A percentile compares a stretch with the other conserved stretches of the same genome.
These are phyloP conservation scores for Corynorhinus townsendii DNA, from an alignment of 2,113 vertebrate species.

Conservation along the genomic window DNA sequence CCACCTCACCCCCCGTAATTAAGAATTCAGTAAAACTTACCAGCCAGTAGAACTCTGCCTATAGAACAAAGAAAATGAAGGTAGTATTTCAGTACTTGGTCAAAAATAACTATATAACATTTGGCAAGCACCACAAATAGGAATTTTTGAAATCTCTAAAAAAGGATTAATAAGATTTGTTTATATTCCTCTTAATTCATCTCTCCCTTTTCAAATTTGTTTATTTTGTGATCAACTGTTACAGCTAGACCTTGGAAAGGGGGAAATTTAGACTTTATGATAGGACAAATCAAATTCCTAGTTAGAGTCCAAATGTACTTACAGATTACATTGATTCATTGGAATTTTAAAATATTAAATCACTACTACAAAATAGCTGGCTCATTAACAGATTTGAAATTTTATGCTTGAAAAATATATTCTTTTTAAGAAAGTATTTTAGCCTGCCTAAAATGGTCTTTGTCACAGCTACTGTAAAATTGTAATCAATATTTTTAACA, in stretches of 20 bases:
- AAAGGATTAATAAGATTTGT: background rate
- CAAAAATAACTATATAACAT: background rate
- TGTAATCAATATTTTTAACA: background rate
- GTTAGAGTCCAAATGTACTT: background rate
- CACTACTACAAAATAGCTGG: background rate
- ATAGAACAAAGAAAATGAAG: background rate
- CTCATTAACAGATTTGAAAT: background rate
- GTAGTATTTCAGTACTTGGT: background rate
- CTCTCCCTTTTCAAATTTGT: background rate
- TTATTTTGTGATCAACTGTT: background rate
- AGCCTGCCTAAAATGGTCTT: background rate
- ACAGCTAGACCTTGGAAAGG: background rate
- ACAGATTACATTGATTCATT: background rate
- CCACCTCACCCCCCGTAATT: background rate
- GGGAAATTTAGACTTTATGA: background rate
- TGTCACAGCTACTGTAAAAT: background rate
- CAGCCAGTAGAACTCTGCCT: background rate
- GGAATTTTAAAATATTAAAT: background rate
- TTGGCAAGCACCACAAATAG: background rate
- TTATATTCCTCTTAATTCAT: background rate
- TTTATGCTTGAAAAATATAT: background rate
- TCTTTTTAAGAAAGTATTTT: background rate
- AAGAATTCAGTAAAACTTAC: conserved; percentile 1
- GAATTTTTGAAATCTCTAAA: background rate
- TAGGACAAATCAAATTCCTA: background rate